Conservation (phyloP, 2,888 invertebrate genomes). For the Alviniconcha strummeri region DNA sequence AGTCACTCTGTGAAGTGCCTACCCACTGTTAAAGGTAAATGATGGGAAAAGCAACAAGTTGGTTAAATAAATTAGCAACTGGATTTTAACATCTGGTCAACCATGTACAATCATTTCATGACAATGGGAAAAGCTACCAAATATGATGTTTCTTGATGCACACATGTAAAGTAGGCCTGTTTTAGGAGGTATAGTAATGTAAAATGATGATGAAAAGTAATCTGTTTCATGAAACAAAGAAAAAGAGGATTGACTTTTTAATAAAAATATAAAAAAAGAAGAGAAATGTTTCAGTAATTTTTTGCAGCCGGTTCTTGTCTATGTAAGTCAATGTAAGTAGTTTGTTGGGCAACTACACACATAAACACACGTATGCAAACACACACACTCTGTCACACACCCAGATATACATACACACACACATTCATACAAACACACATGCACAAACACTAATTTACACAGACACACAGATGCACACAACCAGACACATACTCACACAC, state of each 20-base stretch:
- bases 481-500: too few relatives aligned
- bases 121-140: too few relatives aligned
- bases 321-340: neutral
- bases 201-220: neutral
- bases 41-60: too few relatives aligned
- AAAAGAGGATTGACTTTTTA: neutral
- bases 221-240: neutral
- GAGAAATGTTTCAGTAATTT: neutral
- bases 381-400: neutral
- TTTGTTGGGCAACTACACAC: neutral
- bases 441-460: neutral
- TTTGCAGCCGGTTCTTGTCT: neutral
- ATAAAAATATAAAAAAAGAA: neutral
- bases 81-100: too few relatives aligned
- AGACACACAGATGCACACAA: too few relatives aligned
- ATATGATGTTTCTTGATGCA: too few relatives aligned
- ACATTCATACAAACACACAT: neutral
- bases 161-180: too few relatives aligned
- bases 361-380: neutral
- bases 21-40: too few relatives aligned
- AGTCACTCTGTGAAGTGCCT: too few relatives aligned
- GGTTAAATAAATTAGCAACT: too few relatives aligned
- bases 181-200: neutral
- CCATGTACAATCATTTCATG: too few relatives aligned
- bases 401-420: neutral